phyloP scores from a whole-genome alignment of 1,140 invertebrate genomes.

The Pentalonia nigronervosa region DNA sequence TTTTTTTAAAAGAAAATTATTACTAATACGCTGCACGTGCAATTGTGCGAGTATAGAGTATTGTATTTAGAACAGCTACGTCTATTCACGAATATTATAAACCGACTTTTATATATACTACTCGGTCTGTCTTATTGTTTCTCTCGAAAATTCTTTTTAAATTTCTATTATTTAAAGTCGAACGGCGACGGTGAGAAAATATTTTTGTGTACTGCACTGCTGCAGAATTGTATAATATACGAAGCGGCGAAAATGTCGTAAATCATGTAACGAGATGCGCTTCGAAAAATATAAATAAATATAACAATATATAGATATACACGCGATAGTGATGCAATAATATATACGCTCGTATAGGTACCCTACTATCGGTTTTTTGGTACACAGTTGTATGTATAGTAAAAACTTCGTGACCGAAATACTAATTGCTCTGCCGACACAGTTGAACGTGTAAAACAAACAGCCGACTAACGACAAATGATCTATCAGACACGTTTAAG shows the following conservation, averaged over 20 bases:
- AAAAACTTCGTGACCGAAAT: conserved; percentile 47
- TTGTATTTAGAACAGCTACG: neutral
- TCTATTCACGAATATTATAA: neutral
- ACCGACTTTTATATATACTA: neutral
- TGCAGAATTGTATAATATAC: neutral
- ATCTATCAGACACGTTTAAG: neutral
- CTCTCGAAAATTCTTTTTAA: neutral
- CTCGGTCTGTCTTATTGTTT: neutral
- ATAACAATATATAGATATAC: neutral
- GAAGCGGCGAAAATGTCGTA: neutral
- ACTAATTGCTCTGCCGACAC: conserved; percentile 32
- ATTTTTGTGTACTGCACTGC: neutral
- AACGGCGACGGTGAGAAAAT: neutral
- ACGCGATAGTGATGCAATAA: neutral
- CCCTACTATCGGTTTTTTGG: neutral
- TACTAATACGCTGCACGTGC: neutral
- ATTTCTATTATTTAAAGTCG: neutral
- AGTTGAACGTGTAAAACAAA: conserved; percentile 25
- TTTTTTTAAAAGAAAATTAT: neutral
- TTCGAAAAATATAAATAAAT: conserved; percentile 13
- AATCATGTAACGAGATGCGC: conserved; percentile 27
- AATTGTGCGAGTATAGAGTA: neutral
- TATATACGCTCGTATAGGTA: neutral
- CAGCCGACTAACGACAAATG: conserved; percentile 4
- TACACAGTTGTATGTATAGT: neutral